phyloP scores from a whole-genome alignment of 1,140 invertebrate species.

The Trichonephila inaurata region DNA sequence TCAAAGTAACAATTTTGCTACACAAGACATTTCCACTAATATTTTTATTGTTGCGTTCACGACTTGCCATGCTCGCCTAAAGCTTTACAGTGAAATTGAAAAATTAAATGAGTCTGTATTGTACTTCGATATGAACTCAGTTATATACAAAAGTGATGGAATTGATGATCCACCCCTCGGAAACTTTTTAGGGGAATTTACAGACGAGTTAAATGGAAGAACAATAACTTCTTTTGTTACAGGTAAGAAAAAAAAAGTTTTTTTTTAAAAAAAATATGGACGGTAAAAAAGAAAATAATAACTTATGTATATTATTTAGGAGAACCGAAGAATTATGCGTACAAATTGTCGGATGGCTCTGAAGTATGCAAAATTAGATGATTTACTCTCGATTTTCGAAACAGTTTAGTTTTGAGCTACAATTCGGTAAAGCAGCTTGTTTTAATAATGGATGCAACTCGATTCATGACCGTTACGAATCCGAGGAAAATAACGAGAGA shows the following conservation, averaged over 20 bases:
- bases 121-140: conserved; percentile 22
- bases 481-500: background rate
- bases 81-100: background rate
- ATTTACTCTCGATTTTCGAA: background rate
- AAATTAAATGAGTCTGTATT: background rate
- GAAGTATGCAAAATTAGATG: too few relatives aligned
- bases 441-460: too few relatives aligned
- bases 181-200: conserved; percentile 34
- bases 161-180: background rate
- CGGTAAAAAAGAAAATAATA: too few relatives aligned
- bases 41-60: conserved; percentile 25
- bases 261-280: background rate
- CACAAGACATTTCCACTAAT: background rate
- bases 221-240: background rate
- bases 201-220: background rate
- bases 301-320: background rate
- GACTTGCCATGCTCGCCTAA: background rate
- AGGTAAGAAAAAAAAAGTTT: background rate
- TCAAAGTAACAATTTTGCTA: background rate
- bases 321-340: conserved; percentile 23
- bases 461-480: background rate
- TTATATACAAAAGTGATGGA: conserved; percentile 5
- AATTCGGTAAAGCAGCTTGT: background rate
- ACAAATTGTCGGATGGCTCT: background rate
- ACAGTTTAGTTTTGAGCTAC: background rate